phyloP scores from a whole-genome alignment of 2,113 vertebrate genomes.

The Takifugu flavidus region DNA sequence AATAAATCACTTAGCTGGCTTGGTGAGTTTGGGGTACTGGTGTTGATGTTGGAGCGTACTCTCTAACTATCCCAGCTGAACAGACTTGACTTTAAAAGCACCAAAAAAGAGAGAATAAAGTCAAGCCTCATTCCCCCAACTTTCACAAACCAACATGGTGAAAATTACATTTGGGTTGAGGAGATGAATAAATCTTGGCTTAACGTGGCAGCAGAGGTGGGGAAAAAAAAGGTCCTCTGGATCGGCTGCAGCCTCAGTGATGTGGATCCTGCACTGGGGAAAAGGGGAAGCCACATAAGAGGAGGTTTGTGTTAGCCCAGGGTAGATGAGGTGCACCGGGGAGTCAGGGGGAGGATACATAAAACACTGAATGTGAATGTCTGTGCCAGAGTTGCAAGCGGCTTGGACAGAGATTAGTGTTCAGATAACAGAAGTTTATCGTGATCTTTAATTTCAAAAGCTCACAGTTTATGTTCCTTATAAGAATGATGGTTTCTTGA shows the following conservation, averaged over 20 bases:
- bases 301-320: conserved; percentile 61
- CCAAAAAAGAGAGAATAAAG: conserved; percentile 12
- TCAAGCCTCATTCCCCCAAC: conserved; percentile 40
- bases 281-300: conserved; percentile 72
- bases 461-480: not conserved
- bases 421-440: conserved; percentile 40
- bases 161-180: conserved; percentile 71
- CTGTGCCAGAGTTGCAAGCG: conserved; percentile 19
- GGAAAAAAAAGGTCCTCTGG: conserved; percentile 48
- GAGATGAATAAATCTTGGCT: conserved; percentile 71
- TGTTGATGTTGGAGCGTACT: conserved; percentile 65
- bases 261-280: conserved; percentile 52
- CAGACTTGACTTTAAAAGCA: conserved; percentile 52
- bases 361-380: conserved; percentile 29
- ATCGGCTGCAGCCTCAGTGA: conserved; percentile 54
- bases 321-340: conserved; percentile 52
- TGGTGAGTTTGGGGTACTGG: conserved; percentile 64
- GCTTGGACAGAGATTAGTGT: conserved; percentile 31
- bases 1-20: conserved; percentile 70
- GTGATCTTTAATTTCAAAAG: conserved; percentile 33
- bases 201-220: conserved; percentile 61
- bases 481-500: conserved; percentile 5
- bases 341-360: conserved; percentile 44
- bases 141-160: conserved; percentile 70
- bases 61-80: conserved; percentile 55